phyloP scores from a whole-genome alignment of 1,140 invertebrate species.

The Polyergus mexicanus region DNA sequence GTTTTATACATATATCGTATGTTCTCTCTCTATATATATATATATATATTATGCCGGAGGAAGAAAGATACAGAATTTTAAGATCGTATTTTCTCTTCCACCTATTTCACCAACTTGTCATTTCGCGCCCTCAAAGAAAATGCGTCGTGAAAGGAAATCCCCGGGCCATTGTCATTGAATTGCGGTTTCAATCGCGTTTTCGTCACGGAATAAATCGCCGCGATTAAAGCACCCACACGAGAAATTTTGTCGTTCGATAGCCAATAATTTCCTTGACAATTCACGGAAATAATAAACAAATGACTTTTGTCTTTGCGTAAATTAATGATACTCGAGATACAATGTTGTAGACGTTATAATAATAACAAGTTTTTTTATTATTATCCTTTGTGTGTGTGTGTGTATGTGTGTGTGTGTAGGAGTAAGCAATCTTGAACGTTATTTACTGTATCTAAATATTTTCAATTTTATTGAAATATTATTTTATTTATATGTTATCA shows the following conservation, averaged over 20 bases:
- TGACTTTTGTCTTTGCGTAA: not conserved
- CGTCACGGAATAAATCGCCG: not conserved
- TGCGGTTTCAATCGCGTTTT: not conserved
- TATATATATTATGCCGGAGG: not conserved
- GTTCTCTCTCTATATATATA: no score
- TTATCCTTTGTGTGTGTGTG: not conserved
- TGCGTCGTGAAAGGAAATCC: not conserved
- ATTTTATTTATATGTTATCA: no score
- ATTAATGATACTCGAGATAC: not conserved
- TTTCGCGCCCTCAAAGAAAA: not conserved
- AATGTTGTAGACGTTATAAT: not conserved
- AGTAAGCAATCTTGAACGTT: no score
- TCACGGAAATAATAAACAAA: not conserved
- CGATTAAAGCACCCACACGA: slow-evolving; percentile 7
- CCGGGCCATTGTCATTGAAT: not conserved
- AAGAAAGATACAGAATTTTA: not conserved
- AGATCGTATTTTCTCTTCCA: not conserved
- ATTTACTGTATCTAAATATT: no score
- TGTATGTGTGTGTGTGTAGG: no score
- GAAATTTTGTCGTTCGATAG: not conserved
- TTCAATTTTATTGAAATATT: no score
- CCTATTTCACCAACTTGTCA: slow-evolving; percentile 3
- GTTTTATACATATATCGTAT: no score
- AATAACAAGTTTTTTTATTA: not conserved
- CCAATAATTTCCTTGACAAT: not conserved